A percentile compares a stretch with the other conserved stretches of the same genome.
These are phyloP conservation scores for Phycodurus eques DNA, from an alignment of 2,113 vertebrate genomes.

Conservation along the genomic window DNA sequence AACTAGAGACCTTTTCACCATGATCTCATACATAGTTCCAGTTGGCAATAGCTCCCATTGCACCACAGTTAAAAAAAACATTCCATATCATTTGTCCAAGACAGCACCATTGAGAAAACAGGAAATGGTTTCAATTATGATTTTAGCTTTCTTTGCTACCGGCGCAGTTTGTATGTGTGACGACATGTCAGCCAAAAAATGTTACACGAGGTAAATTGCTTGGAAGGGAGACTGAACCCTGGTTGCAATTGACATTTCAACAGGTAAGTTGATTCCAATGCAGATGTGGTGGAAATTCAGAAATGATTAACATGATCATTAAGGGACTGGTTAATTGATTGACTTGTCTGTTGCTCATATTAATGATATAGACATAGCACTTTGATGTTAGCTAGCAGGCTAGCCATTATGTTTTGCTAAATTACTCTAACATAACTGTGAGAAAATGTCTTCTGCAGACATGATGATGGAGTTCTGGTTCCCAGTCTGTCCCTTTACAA, in stretches of 20 bases:
- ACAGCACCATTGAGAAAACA: not conserved
- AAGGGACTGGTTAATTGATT: too few species aligned
- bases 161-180: not conserved
- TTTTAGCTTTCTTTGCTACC: not conserved
- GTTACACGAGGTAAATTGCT: not conserved
- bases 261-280: not conserved
- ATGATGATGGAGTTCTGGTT: too few species aligned
- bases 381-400: too few species aligned
- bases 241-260: too few species aligned
- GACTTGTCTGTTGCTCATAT: too few species aligned
- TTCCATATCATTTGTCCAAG: not conserved
- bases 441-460: too few species aligned
- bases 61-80: not conserved
- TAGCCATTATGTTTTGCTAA: too few species aligned
- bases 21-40: not conserved
- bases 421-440: too few species aligned
- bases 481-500: too few species aligned
- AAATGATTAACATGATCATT: too few species aligned
- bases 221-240: not conserved
- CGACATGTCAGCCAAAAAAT: not conserved
- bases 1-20: not conserved
- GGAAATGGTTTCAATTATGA: not conserved
- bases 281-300: not conserved
- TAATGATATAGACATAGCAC: too few species aligned
- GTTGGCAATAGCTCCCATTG: not conserved